phyloP scores from a whole-genome alignment of 1,140 invertebrate species.

The Drosophila trapezifrons region DNA sequence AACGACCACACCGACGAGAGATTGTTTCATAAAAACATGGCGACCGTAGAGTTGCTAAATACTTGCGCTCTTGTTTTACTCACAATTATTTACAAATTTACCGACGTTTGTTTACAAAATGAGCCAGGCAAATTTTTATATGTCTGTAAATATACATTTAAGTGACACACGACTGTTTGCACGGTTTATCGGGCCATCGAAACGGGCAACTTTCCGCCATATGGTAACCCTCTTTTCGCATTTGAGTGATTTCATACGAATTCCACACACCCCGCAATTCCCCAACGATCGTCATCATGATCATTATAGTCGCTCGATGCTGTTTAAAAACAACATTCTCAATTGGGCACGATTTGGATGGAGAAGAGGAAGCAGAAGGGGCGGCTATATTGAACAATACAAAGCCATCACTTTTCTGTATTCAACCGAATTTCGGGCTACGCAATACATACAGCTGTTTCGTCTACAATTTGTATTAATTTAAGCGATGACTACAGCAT shows the following conservation, averaged over 20 bases:
- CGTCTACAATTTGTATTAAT: conserved; percentile 18
- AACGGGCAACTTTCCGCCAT: conserved; percentile 36
- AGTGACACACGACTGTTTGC: conserved; percentile 41
- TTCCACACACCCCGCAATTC: conserved; percentile 5
- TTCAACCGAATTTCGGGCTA: conserved; percentile 64
- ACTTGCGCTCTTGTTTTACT: conserved; percentile 27
- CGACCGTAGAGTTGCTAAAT: conserved; percentile 71
- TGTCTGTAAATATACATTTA: conserved; percentile 23
- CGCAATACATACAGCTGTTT: conserved; percentile 49
- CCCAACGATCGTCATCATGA: conserved; percentile 4
- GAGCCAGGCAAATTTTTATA: conserved; percentile 18
- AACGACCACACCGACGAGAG: conserved; percentile 51
- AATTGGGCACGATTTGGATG: conserved; percentile 17
- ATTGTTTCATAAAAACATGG: conserved; percentile 67
- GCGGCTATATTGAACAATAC: conserved; percentile 24
- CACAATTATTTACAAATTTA: conserved; percentile 53
- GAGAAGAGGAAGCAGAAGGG: conserved; percentile 9
- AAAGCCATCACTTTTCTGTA: conserved; percentile 57
- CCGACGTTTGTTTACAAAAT: conserved; percentile 29
- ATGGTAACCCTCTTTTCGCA: conserved; percentile 62
- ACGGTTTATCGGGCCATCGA: conserved; percentile 18
- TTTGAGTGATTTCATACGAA: conserved; percentile 63
- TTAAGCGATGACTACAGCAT: conserved; percentile 59
- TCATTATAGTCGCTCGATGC: conserved; percentile 17
- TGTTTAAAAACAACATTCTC: conserved; percentile 69